Conservation (phyloP, 2,888 invertebrate genomes). For the Pterostichus niger region DNA sequence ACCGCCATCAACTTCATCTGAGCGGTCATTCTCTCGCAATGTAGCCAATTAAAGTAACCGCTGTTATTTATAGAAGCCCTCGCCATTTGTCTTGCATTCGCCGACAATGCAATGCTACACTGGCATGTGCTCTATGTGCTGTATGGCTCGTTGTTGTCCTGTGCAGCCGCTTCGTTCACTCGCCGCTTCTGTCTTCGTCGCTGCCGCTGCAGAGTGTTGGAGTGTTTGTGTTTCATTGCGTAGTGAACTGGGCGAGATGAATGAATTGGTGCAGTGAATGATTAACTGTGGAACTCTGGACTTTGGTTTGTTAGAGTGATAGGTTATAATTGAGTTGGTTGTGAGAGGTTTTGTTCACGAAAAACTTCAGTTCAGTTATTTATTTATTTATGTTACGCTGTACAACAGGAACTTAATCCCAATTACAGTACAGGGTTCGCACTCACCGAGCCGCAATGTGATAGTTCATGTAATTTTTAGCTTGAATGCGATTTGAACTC, state of each 20-base stretch:
- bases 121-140: slow-evolving; percentile 34
- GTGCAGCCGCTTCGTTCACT: neutral
- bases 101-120: slow-evolving; percentile 30
- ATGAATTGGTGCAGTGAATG: slow-evolving; percentile 42
- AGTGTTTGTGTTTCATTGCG: neutral
- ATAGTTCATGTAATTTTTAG: too few relatives aligned
- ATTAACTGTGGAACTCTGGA: slow-evolving; percentile 43
- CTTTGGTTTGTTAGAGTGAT: slow-evolving; percentile 32
- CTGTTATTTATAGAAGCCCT: slow-evolving; percentile 57
- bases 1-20: neutral
- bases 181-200: neutral
- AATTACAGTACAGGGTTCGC: too few relatives aligned
- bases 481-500: too few relatives aligned
- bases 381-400: too few relatives aligned
- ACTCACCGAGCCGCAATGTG: too few relatives aligned
- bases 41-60: slow-evolving; percentile 58
- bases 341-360: neutral
- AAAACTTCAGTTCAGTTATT: too few relatives aligned
- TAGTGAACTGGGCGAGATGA: slow-evolving; percentile 12
- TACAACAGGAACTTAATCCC: too few relatives aligned
- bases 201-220: neutral
- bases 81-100: slow-evolving; percentile 50
- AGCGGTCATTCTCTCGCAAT: slow-evolving; percentile 48
- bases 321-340: slow-evolving; percentile 35
- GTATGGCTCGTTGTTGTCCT: slow-evolving; percentile 4